Evolutionary conservation across 2,888 invertebrate species (phyloP), one percentile per base, ranked within the genome.

Genomic region (Atethmia centrago): DNA sequence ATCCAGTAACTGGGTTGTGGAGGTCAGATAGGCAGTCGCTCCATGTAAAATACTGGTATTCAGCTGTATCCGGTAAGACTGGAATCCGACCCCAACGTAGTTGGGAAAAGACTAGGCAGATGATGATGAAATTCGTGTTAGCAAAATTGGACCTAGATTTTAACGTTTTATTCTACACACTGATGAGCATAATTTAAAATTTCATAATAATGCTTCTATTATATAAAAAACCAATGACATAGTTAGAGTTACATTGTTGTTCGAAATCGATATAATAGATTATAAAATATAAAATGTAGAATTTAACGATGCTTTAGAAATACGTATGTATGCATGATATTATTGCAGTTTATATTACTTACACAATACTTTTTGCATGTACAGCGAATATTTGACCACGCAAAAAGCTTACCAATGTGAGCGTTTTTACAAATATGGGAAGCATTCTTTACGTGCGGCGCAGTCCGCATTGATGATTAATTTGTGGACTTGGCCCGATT

Each of bases 381-480:
- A 72, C 25, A 84, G 51, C 31, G 66, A 70, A 75, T 77, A 77
- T 55, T 74, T 36, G 47, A 62, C 25, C 83, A 62, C 55, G 68
- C 62, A 40, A 56, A 67, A 62, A 49, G 40, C n/a, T n/a, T 58
- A 82, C 55, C 78, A 77, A 68, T 68, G 61, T 47, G 51, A 53
- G 51, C 31, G 56, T 70, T 70, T 79, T 63, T 55, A 79, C 83
- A 51, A 79, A 83, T 83, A 71, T 79, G 79, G 71, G 64, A 45
- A 58, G 80, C 56, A 79, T 79, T 66, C 42, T 64, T 79, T 79
- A 83, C 63, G 78, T 21, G 61, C 53, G 68, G 67, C 61, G 42
- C 58, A 56, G 75, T 81, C 55, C 53, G 75, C 76, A 81, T 81
- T 59, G 82, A 82, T 77, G 61, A 66, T 62, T 77, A 82, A 77